phyloP scores from a whole-genome alignment of 2,888 invertebrate genomes.

The Shargacucullia verbasci region DNA sequence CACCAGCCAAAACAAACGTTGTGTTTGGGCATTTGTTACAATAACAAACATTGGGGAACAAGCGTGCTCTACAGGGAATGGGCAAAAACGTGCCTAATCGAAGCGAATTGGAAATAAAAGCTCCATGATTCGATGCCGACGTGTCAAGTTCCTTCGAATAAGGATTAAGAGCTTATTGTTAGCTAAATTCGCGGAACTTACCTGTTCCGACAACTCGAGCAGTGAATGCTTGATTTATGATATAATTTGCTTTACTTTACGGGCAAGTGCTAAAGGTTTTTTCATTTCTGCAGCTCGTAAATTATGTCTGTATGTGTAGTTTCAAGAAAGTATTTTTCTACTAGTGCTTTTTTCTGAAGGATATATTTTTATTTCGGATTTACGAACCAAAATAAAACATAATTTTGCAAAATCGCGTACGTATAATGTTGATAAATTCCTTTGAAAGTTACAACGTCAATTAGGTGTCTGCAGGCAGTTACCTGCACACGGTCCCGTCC shows the following conservation, averaged over 20 bases:
- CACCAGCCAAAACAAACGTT: constrained; percentile 84
- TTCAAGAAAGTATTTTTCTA: constrained; percentile 17
- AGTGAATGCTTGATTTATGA: constrained; percentile 55
- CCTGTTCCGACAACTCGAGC: constrained; percentile 56
- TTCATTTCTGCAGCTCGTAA: constrained; percentile 45
- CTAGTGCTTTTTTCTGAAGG: constrained; percentile 5
- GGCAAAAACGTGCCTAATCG: constrained; percentile 81
- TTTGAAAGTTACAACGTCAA: constrained; percentile 37
- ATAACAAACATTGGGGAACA: constrained; percentile 80
- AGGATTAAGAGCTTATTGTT: constrained; percentile 82
- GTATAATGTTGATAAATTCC: constrained; percentile 17
- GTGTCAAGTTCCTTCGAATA: constrained; percentile 74
- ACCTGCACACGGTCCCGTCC: constrained; percentile 35
- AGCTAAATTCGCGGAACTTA: constrained; percentile 71
- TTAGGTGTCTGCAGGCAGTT: constrained; percentile 43
- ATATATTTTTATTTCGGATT: not conserved
- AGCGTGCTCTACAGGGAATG: constrained; percentile 62
- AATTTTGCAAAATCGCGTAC: not conserved
- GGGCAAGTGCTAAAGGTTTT: constrained; percentile 28
- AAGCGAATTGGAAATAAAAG: constrained; percentile 72
- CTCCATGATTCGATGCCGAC: constrained; percentile 68
- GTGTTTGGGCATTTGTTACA: constrained; percentile 82
- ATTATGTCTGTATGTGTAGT: constrained; percentile 14
- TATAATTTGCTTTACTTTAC: constrained; percentile 47
- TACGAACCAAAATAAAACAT: not conserved